These are phyloP conservation scores for Papilio xuthus DNA, from an alignment of 1,140 invertebrate genomes.

Conservation along the genomic window DNA sequence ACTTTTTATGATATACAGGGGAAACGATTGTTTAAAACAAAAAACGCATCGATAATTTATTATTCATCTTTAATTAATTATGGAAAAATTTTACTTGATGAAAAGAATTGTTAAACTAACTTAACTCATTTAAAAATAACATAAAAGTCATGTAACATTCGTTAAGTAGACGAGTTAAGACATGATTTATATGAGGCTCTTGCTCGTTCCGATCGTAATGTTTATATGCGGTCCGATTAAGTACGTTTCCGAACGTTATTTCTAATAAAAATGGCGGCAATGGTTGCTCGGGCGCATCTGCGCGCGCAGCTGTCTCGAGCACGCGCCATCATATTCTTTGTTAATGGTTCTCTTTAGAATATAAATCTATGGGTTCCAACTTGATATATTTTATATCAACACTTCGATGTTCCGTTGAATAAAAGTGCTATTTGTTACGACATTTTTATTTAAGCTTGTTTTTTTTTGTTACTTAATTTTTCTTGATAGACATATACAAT, in stretches of 20 bases:
- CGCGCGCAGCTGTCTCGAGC: constrained; percentile 32
- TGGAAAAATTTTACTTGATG: neutral
- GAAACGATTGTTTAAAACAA: neutral
- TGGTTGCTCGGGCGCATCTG: constrained; percentile 21
- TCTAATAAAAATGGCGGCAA: constrained; percentile 31
- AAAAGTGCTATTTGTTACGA: neutral
- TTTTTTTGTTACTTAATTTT: neutral
- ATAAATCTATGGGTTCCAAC: neutral
- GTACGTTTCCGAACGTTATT: constrained; percentile 33
- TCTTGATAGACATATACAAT: too few species aligned
- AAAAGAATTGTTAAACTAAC: neutral
- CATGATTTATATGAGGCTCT: constrained; percentile 20
- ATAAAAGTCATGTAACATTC: neutral
- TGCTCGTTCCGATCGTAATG: constrained; percentile 12
- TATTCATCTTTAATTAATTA: neutral
- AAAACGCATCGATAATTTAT: neutral
- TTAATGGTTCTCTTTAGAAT: constrained; percentile 32
- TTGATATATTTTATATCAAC: neutral
- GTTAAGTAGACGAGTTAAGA: constrained; percentile 2
- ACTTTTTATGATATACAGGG: neutral
- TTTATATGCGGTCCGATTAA: constrained; percentile 33
- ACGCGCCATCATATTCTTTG: constrained; percentile 29
- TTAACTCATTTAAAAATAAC: neutral
- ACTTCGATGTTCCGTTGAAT: neutral
- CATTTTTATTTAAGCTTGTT: neutral